Base-by-base conservation (phyloP, 2,888 invertebrate species). In the Heterodera filipjevi region DNA sequence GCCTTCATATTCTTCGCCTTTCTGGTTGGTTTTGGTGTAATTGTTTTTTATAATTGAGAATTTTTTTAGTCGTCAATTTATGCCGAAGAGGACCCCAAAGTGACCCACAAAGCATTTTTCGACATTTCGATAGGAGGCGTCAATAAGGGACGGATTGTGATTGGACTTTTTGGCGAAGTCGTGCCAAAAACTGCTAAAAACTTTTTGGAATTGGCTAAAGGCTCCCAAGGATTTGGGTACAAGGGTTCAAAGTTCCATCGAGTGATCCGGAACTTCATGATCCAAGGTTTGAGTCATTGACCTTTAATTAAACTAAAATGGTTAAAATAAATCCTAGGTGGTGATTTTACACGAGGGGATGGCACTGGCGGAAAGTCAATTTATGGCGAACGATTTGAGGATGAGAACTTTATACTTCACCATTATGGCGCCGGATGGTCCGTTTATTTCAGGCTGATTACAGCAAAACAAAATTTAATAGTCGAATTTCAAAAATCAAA, bases 191-290 rank as follows among this genome's bases (percentile, higher is more conserved):
- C 95, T 0, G 94, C 93, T 0, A 92, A 93, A 86, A 96, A 96
- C 90, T 96, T 96, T 89, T 92, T 93, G 82, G 92, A 93, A n/a
- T 92, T 96, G 49, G 93, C 95, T 35, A 92, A 93, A 19, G 92
- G 87, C 33, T 70, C 77, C 16, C 84, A 86, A 77, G 90, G 90
- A 5, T 90, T 85, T 84, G 91, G 91, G 33, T 96, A 95, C 89
- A 92, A 93, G 83, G 94, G 94, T 22, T 92, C 93, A 5, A 92
- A 91, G 83, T 95, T 96, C 90, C 95, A 95, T 90, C 92, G 95
- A 27, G 93, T 96, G 78, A 93, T 96, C 84, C 93, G 93, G 89
- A 92, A 94, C 84, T 95, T 96, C 90, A 94, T 96, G 93, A 93
- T 96, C 86, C 95, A 96, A 92, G 95, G 95, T 94, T 66, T 71